Evolutionary conservation across 2,888 invertebrate genomes (phyloP).

Genomic region (Agriopis marginaria): DNA sequence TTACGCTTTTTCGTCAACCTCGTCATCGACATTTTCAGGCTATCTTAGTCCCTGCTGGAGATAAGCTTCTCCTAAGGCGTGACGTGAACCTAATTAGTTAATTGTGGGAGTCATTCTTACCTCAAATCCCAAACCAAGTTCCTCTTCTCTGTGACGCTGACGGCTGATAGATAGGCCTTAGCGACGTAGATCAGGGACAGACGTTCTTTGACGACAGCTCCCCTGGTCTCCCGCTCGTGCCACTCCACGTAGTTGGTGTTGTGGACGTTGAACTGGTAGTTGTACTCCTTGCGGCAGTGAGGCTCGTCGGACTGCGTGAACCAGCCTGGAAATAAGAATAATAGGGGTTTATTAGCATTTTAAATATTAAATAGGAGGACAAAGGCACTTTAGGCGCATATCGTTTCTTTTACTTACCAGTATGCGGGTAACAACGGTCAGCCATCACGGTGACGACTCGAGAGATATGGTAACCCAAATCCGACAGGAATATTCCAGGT

Average conservation of each 20-base stretch:
- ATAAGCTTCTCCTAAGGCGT: too few relatives aligned
- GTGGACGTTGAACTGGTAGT: constrained; percentile 90
- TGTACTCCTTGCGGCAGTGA: constrained; percentile 93
- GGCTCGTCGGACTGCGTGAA: constrained; percentile 93
- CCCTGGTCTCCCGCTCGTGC: constrained; percentile 92
- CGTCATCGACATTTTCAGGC: too few relatives aligned
- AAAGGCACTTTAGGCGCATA: neutral
- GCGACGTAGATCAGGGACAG: constrained; percentile 92
- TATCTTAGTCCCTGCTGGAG: too few relatives aligned
- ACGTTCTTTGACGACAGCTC: constrained; percentile 87
- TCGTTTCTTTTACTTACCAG: constrained; percentile 83
- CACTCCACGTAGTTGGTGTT: constrained; percentile 93
- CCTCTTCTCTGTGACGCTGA: constrained; percentile 95
- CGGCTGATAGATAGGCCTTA: constrained; percentile 92
- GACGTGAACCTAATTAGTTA: too few relatives aligned
- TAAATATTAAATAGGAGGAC: neutral
- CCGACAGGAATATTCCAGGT: constrained; percentile 92
- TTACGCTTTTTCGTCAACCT: too few relatives aligned
- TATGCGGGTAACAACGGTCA: constrained; percentile 95
- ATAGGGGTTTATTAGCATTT: neutral
- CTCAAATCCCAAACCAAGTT: constrained; percentile 94
- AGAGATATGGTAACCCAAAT: constrained; percentile 96
- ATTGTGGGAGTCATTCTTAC: constrained; percentile 57
- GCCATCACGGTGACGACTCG: constrained; percentile 95
- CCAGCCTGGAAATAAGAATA: constrained; percentile 87